These are phyloP conservation scores for Tenthredo mesomela DNA, from an alignment of 2,888 invertebrate species.

Conservation along the genomic window DNA sequence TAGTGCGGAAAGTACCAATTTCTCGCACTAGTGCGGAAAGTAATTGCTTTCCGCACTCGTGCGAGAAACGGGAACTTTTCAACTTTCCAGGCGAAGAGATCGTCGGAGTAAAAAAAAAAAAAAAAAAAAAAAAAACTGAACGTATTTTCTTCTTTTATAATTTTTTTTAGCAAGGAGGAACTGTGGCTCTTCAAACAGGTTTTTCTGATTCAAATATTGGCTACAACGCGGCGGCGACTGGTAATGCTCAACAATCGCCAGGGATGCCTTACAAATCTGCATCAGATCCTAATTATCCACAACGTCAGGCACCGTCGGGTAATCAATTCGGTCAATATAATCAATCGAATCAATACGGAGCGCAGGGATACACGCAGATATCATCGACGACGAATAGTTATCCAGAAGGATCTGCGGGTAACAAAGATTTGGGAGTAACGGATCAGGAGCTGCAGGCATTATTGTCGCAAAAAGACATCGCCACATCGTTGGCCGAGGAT, in stretches of 20 bases:
- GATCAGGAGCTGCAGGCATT: conserved; percentile 87
- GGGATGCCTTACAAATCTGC: conserved; percentile 80
- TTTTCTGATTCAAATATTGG: conserved; percentile 77
- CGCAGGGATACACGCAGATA: conserved; percentile 77
- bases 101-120: too few species aligned
- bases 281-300: conserved; percentile 74
- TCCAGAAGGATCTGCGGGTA: conserved; percentile 71
- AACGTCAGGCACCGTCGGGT: conserved; percentile 60
- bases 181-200: conserved; percentile 78
- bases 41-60: too few species aligned
- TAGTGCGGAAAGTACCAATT: too few species aligned
- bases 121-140: too few species aligned
- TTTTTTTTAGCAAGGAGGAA: conserved; percentile 76
- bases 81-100: too few species aligned
- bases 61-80: too few species aligned
- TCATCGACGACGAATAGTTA: conserved; percentile 75
- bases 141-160: background rate
- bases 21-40: too few species aligned
- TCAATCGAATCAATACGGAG: conserved; percentile 70
- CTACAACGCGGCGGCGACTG: conserved; percentile 76
- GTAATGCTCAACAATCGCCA: conserved; percentile 77
- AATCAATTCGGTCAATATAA: conserved; percentile 64
- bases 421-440: conserved; percentile 80
- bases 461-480: conserved; percentile 87
- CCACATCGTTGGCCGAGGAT: conserved; percentile 92